Evolutionary conservation across 1,140 invertebrate genomes (phyloP), one percentile per base, ranked within the genome.

Genomic region (Mamestra configurata): DNA sequence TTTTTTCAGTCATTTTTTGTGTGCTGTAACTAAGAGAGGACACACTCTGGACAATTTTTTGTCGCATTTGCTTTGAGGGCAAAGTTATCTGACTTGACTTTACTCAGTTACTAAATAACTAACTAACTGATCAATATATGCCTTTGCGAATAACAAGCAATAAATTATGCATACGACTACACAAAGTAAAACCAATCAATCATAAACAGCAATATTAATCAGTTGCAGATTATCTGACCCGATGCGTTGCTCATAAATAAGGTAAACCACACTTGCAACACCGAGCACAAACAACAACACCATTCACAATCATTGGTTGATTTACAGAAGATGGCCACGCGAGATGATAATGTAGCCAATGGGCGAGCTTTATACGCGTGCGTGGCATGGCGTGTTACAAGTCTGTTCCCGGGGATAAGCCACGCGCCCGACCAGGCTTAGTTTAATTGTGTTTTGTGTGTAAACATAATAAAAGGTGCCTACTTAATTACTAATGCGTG

Each of bases 381-480:
- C 13, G 8, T 31, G 1, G n/a, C 13, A 35, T n/a, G 7, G 27
- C 57, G 15, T 64, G 31, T 37, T 66, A 66, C 61, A 11, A 13
- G 18, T 40, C 11, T 66, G 35, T 66, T 66, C 35, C 61, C 61
- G 11, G 15, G 24, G 35, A 64, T 31, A 66, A 66, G 10, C 35
- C 61, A 40, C 35, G 61, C 61, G n/a, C 61, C 18, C 35, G 11
- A 43, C 61, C 2, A 22, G 40, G 61, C 61, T 66, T 66, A 59
- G 61, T 40, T 66, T 66, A 66, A 40, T 66, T 66, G 18, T 66
- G 18, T 66, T 40, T 66, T 64, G 35, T 64, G 18, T 64, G 61
- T 64, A 37, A 64, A 64, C 55, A 59, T 59, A 31, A 37, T 40
- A 64, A 64, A 64, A 64, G n/a, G 61, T 66, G 61, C 61, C 59